A percentile compares a stretch with the other conserved stretches of the same genome.
Conservation (phyloP, 2,888 invertebrate genomes). For the Dicranocentrus wangi region DNA sequence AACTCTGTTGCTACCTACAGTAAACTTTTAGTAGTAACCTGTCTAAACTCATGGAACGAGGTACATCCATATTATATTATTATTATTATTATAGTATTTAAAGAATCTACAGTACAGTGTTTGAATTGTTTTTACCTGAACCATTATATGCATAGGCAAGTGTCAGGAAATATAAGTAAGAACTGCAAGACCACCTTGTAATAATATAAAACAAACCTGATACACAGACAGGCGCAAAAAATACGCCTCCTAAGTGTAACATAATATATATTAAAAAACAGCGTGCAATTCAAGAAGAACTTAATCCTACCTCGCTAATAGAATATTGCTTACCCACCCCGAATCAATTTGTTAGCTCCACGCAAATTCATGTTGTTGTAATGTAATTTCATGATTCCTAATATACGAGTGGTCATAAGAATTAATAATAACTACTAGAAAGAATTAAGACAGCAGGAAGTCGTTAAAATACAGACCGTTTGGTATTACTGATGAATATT, state of each 20-base stretch:
- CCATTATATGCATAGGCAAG: conserved; percentile 57
- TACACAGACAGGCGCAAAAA: conserved; percentile 31
- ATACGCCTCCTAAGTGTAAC: conserved; percentile 4
- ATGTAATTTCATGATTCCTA: conserved; percentile 14
- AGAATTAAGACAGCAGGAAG: conserved; percentile 27
- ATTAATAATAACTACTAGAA: conserved; percentile 40
- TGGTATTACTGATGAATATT: no score
- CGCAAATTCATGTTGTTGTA: no score
- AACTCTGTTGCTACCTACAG: neutral
- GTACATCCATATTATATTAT: conserved; percentile 36
- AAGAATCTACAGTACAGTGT: conserved; percentile 24
- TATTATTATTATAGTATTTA: neutral
- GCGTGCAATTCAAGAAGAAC: conserved; percentile 58
- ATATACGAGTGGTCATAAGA: conserved; percentile 28
- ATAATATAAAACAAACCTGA: conserved; percentile 54
- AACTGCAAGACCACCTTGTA: conserved; percentile 47
- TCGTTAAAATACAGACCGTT: conserved; percentile 53
- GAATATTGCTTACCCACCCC: neutral
- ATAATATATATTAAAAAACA: conserved; percentile 42
- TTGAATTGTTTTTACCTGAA: conserved; percentile 42
- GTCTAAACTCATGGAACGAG: conserved; percentile 47
- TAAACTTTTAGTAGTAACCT: conserved; percentile 14
- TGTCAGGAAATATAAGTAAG: conserved; percentile 53
- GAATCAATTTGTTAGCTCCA: conserved; percentile 5
- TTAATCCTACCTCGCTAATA: neutral